A percentile compares a stretch with the other conserved stretches of the same genome.
These are phyloP conservation scores for Toxostoma redivivum DNA, from an alignment of 2,113 vertebrate species.

Conservation along the genomic window DNA sequence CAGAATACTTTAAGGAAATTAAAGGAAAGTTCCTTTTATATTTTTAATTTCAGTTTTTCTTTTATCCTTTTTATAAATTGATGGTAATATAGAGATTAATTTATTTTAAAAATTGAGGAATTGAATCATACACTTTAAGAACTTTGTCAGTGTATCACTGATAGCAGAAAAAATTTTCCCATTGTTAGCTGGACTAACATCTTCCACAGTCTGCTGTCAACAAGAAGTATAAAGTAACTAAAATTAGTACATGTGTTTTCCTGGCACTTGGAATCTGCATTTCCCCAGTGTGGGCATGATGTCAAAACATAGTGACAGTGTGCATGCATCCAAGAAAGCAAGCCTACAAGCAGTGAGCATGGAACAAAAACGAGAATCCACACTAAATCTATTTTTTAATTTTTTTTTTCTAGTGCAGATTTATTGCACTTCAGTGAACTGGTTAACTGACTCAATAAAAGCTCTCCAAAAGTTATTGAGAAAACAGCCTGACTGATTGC, in stretches of 20 bases:
- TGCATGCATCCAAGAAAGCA: conserved; percentile 31
- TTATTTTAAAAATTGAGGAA: background rate
- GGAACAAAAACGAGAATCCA: background rate
- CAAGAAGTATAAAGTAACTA: background rate
- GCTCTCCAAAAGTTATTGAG: conserved; percentile 29
- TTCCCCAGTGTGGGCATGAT: background rate
- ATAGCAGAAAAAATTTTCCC: background rate
- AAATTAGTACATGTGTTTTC: background rate
- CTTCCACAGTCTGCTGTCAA: background rate
- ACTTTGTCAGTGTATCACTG: background rate
- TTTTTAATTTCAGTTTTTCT: background rate
- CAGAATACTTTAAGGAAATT: background rate
- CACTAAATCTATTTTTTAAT: background rate
- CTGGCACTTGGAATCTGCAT: background rate
- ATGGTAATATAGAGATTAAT: background rate
- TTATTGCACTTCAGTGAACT: conserved; percentile 37
- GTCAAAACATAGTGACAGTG: conserved; percentile 31
- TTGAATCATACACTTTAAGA: background rate
- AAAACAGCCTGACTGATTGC: background rate
- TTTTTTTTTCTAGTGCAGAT: background rate
- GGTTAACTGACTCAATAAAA: conserved; percentile 44
- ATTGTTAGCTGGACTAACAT: background rate
- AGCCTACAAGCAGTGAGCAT: background rate
- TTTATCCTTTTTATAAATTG: background rate
- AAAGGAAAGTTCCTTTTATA: background rate